These are phyloP conservation scores for Lordiphosa clarofinis DNA, from an alignment of 1,140 invertebrate species.

Conservation along the genomic window DNA sequence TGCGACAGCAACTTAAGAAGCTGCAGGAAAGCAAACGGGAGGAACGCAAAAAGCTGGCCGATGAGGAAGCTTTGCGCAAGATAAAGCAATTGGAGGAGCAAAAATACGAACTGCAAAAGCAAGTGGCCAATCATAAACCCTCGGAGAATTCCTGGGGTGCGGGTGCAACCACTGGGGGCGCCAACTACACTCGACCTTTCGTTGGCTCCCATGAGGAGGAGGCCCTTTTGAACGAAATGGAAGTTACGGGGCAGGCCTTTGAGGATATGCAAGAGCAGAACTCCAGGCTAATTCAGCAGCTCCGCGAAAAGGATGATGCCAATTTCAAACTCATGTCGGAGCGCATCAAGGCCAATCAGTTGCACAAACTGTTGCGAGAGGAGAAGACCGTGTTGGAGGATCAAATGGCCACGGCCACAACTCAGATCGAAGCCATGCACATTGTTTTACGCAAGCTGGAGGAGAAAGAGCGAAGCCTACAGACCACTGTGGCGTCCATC, in stretches of 20 bases:
- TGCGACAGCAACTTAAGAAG: constrained; percentile 91
- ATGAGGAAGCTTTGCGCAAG: constrained; percentile 96
- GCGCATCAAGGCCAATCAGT: constrained; percentile 97
- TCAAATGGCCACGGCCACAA: constrained; percentile 89
- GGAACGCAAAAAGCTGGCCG: constrained; percentile 94
- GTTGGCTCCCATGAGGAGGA: constrained; percentile 93
- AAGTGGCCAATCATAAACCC: constrained; percentile 91
- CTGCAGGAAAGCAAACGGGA: constrained; percentile 95
- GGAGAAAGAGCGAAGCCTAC: constrained; percentile 97
- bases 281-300: constrained; percentile 95
- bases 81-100: constrained; percentile 97
- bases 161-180: constrained; percentile 35
- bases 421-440: constrained; percentile 97
- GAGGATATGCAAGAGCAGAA: constrained; percentile 99
- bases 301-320: constrained; percentile 98
- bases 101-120: constrained; percentile 90
- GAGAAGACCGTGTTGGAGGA: constrained; percentile 82
- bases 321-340: constrained; percentile 99
- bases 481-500: constrained; percentile 94
- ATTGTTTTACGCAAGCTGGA: constrained; percentile 96
- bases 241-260: constrained; percentile 99
- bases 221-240: constrained; percentile 98
- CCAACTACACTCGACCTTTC: constrained; percentile 81
- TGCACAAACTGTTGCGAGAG: constrained; percentile 95
- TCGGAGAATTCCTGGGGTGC: constrained; percentile 82